These are phyloP conservation scores for Phasia obesa DNA, from an alignment of 2,888 invertebrate species.

Conservation along the genomic window DNA sequence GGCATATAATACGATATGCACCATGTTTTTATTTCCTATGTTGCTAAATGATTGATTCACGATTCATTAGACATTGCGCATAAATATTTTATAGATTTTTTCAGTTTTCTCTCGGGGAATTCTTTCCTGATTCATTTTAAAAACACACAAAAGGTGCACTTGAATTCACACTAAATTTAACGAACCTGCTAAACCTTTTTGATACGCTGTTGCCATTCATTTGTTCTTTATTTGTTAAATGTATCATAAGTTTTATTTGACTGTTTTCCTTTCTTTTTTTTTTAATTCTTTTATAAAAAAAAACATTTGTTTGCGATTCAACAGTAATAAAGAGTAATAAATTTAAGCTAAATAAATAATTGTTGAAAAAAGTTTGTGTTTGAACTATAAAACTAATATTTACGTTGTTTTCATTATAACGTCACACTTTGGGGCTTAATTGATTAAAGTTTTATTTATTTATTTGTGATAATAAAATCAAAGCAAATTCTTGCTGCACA, in stretches of 20 bases:
- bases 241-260: slow-evolving; percentile 3
- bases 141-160: neutral
- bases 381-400: neutral
- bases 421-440: too few species aligned
- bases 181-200: too few species aligned
- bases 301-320: neutral
- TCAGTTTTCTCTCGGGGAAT: slow-evolving; percentile 10
- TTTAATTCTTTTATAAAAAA: too few species aligned
- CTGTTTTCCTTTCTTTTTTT: neutral
- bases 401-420: too few species aligned
- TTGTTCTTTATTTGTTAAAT: too few species aligned
- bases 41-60: neutral
- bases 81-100: neutral
- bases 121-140: neutral
- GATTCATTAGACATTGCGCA: neutral
- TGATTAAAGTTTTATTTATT: too few species aligned
- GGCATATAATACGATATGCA: too few species aligned
- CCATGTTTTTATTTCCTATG: neutral
- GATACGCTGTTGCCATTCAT: too few species aligned
- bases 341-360: slow-evolving; percentile 2
- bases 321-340: slow-evolving; percentile 7
- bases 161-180: too few species aligned
- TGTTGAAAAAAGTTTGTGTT: neutral
- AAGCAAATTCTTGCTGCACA: too few species aligned
- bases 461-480: too few species aligned